Evolutionary conservation across 2,113 vertebrate genomes (phyloP).

Genomic region (Leptosomus discolor): DNA sequence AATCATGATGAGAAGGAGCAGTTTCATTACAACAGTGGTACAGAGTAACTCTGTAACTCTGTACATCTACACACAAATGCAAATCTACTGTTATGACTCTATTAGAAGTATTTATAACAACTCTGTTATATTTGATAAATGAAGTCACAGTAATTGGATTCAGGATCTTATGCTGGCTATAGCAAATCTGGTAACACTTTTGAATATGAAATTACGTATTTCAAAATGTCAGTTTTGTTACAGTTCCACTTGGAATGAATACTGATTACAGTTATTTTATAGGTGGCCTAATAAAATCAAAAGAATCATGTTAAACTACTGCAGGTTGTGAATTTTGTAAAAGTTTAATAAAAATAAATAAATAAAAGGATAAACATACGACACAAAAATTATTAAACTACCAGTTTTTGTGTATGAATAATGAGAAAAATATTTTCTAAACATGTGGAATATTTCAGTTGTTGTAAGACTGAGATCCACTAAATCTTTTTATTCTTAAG

Average conservation of each 20-base stretch:
- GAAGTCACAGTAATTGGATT: constrained; percentile 84
- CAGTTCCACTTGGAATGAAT: constrained; percentile 69
- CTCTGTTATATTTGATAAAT: constrained; percentile 77
- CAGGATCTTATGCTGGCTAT: constrained; percentile 71
- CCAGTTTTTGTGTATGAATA: not conserved
- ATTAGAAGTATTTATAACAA: constrained; percentile 77
- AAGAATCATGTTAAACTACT: not conserved
- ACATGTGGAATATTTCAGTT: not conserved
- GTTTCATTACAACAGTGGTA: not conserved
- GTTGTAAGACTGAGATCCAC: not conserved
- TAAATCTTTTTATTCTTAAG: not conserved
- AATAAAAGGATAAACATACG: not conserved
- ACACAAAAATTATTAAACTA: not conserved
- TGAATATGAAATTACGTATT: constrained; percentile 79
- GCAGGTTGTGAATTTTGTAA: not conserved
- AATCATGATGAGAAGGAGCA: not conserved
- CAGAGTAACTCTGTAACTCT: not conserved
- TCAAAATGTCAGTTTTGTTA: constrained; percentile 75
- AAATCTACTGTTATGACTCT: constrained; percentile 69
- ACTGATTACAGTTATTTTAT: constrained; percentile 71
- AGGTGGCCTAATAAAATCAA: constrained; percentile 20
- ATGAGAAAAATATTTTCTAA: not conserved
- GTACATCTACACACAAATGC: constrained; percentile 54
- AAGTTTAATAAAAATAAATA: not conserved
- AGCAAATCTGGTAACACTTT: constrained; percentile 70